Evolutionary conservation across 2,113 vertebrate genomes (phyloP).

Genomic region (Opisthocomus hoazin): DNA sequence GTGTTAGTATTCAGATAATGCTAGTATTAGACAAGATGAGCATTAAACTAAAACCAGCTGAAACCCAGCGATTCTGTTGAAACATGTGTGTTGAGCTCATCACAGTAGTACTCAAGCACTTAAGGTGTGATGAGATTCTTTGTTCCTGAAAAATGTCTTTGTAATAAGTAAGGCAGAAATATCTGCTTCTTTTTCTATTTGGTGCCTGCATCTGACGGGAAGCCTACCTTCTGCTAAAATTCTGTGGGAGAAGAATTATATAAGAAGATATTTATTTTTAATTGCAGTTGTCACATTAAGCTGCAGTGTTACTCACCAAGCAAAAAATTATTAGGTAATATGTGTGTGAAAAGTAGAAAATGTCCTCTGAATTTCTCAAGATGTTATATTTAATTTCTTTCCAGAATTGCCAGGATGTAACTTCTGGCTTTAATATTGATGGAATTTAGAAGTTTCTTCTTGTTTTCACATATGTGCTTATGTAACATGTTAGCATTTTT

Average conservation of each 20-base stretch:
- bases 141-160: neutral
- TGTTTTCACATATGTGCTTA: neutral
- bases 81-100: neutral
- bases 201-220: neutral
- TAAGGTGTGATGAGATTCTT: neutral
- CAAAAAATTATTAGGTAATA: neutral
- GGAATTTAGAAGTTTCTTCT: neutral
- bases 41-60: neutral
- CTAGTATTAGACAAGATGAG: neutral
- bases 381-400: neutral
- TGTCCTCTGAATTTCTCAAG: neutral
- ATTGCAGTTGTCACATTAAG: conserved; percentile 54
- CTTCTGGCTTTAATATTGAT: neutral
- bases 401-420: neutral
- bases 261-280: conserved; percentile 63
- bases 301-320: conserved; percentile 48
- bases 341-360: neutral
- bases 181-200: neutral
- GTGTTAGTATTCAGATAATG: neutral
- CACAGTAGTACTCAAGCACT: neutral
- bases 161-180: neutral
- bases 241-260: conserved; percentile 38
- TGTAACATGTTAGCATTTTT: accelerated
- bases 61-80: neutral
- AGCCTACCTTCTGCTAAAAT: conserved; percentile 21